Percentiles rank a stretch among this genome's conserved stretches.
These are phyloP conservation scores for Perizoma flavofasciatum DNA, from an alignment of 2,888 invertebrate genomes.

Conservation along the genomic window DNA sequence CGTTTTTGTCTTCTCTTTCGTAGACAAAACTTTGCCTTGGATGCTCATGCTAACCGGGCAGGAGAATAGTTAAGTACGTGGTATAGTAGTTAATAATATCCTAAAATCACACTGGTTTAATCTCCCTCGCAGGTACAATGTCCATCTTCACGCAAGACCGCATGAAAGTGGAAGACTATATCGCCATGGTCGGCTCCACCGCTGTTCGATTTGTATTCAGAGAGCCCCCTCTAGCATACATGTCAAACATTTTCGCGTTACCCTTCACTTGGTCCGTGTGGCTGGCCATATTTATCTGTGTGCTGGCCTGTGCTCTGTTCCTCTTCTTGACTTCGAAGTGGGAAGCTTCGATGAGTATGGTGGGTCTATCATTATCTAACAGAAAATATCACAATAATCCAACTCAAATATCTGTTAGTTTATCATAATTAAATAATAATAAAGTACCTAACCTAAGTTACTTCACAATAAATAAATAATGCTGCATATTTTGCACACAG, in stretches of 20 bases:
- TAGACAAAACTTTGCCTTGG: no score
- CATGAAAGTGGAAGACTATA: conserved; percentile 75
- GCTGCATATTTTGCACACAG: no score
- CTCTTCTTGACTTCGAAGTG: conserved; percentile 77
- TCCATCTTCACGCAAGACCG: conserved; percentile 74
- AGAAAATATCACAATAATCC: no score
- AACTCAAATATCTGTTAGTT: no score
- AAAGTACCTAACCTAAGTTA: no score
- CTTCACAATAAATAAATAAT: no score
- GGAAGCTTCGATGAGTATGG: conserved; percentile 73
- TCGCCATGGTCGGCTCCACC: conserved; percentile 81
- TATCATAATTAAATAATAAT: no score
- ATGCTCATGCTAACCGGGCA: no score
- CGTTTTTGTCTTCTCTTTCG: no score
- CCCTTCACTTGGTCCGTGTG: conserved; percentile 87
- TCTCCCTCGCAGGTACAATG: conserved; percentile 60
- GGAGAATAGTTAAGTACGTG: no score
- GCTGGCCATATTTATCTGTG: conserved; percentile 81
- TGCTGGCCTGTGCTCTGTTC: conserved; percentile 71
- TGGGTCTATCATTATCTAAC: conserved; percentile 42
- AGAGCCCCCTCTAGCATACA: conserved; percentile 86
- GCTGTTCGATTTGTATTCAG: conserved; percentile 85
- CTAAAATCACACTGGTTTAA: no score
- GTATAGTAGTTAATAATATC: no score
- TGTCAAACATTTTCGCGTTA: conserved; percentile 86